phyloP scores from a whole-genome alignment of 2,888 invertebrate genomes.

The Halictus quadricinctus region DNA sequence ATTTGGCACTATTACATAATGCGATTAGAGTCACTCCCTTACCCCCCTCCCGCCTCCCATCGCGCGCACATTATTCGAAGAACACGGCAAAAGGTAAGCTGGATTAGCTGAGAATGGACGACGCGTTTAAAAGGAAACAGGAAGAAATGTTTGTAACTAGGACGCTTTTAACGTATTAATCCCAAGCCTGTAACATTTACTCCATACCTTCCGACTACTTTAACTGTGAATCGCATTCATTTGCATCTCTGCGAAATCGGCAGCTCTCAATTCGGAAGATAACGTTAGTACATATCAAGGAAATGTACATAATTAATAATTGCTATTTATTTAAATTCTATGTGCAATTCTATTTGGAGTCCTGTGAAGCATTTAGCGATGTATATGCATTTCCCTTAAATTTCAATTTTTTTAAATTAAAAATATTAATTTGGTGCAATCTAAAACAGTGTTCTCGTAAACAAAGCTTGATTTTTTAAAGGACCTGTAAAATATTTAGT shows the following conservation, averaged over 20 bases:
- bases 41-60: conserved; percentile 18
- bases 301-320: background rate
- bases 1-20: conserved; percentile 59
- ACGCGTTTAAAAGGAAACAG: conserved; percentile 62
- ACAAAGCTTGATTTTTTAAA: background rate
- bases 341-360: background rate
- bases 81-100: conserved; percentile 43
- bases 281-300: background rate
- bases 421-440: background rate
- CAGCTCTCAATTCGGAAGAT: background rate
- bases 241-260: background rate
- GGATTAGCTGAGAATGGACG: conserved; percentile 55
- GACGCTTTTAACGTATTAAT: conserved; percentile 64
- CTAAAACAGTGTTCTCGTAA: background rate
- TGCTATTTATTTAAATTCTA: background rate
- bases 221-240: conserved; percentile 8
- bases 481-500: background rate
- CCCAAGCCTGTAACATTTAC: conserved; percentile 32
- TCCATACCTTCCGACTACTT: conserved; percentile 2
- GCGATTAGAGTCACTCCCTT: conserved; percentile 49
- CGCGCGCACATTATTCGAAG: conserved; percentile 33
- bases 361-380: background rate
- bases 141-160: conserved; percentile 50
- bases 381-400: background rate
- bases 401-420: background rate